A percentile compares a stretch with the other conserved stretches of the same genome.
Conservation (phyloP, 2,113 vertebrate species). For the Lates calcarifer region DNA sequence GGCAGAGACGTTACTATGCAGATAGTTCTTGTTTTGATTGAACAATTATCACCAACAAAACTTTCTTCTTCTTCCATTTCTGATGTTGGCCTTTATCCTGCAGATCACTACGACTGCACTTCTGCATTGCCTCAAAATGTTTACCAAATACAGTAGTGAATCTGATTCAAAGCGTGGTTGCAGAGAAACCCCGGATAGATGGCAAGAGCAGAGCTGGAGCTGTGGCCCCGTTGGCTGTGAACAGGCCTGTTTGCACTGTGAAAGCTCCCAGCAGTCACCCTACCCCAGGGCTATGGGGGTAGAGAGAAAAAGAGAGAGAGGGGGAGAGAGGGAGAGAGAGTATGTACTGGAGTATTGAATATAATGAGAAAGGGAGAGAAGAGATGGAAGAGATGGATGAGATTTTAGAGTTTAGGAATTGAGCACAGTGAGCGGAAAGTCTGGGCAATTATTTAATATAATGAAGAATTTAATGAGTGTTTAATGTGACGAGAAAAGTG, state of each 20-base stretch:
- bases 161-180: background rate
- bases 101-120: constrained; percentile 8
- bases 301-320: background rate
- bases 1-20: background rate
- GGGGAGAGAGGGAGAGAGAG: background rate
- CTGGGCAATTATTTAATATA: constrained; percentile 47
- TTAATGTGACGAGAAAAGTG: constrained; percentile 40
- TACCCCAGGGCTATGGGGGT: constrained; percentile 14
- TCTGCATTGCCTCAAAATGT: constrained; percentile 12
- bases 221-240: constrained; percentile 27
- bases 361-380: constrained; percentile 27
- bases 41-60: constrained; percentile 16
- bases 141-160: background rate
- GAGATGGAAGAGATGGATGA: constrained; percentile 29
- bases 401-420: constrained; percentile 21
- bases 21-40: background rate
- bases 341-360: constrained; percentile 30
- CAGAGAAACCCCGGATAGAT: constrained; percentile 20
- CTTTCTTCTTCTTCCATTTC: background rate
- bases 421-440: constrained; percentile 1
- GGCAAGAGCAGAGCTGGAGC: constrained; percentile 13
- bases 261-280: constrained; percentile 51
- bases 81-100: background rate
- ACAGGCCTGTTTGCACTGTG: constrained; percentile 52
- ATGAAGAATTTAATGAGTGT: constrained; percentile 53